phyloP scores from a whole-genome alignment of 1,140 invertebrate genomes.

The Octopus sinensis region DNA sequence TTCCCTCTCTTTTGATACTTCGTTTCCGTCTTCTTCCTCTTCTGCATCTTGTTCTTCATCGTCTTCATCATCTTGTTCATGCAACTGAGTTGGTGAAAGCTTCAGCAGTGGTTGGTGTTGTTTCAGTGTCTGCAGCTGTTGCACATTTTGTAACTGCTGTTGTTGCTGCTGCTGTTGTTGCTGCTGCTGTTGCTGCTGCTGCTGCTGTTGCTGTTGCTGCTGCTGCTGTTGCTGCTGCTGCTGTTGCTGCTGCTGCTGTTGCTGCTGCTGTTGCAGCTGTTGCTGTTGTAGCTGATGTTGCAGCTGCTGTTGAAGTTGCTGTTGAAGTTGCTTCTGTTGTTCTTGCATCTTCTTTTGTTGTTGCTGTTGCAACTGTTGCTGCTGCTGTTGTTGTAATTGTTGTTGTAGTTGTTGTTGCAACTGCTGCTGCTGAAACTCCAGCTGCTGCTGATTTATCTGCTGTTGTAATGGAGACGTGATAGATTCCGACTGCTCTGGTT shows the following conservation, averaged over 20 bases:
- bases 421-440: background rate
- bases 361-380: background rate
- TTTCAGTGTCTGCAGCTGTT: background rate
- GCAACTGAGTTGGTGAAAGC: background rate
- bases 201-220: background rate
- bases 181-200: background rate
- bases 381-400: background rate
- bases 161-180: background rate
- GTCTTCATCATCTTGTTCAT: too few species aligned
- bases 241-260: background rate
- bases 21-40: background rate
- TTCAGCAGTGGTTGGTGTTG: background rate
- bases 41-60: too few species aligned
- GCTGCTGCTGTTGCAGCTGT: background rate
- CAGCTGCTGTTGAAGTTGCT: background rate
- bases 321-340: background rate
- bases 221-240: background rate
- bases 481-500: slow-evolving; percentile 1
- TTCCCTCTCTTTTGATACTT: slow-evolving; percentile 11
- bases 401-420: background rate
- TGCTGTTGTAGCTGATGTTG: background rate
- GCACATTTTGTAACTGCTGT: background rate
- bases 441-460: background rate
- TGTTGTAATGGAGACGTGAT: background rate
- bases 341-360: background rate